Evolutionary conservation across 1,140 invertebrate genomes (phyloP), one percentile per base, ranked within the genome.

Genomic region (Lutraria rhynchaena): DNA sequence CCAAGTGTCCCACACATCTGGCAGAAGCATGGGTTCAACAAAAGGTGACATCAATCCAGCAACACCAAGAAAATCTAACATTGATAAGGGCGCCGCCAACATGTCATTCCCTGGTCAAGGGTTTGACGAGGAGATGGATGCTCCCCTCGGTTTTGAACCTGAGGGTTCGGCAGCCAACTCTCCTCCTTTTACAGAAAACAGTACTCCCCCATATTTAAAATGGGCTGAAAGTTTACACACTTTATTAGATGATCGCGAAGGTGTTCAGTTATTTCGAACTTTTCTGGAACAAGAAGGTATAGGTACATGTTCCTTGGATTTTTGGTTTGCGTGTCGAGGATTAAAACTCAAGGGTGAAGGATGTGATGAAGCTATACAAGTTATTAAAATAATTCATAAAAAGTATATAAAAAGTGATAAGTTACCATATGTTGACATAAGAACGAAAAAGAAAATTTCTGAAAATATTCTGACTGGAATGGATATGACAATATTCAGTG

Each of bases 321-420:
- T 98, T 92, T 97, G 96, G 94, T 98, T 97, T 93, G 97, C 96
- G 57, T 97, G 97, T 92, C 95, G 97, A 90, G 97, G 97, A 22
- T 94, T 98, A 74, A 96, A 96, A 88, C 96, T 96, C 87, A 95
- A 96, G 88, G 75, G 77, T 13, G 93, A 94, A 49, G 37, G 63
- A 13, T 82, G 84, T 80, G 95, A 96, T 91, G 94, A 94, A 3
- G 94, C 94, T 87, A 95, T 94, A 89, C 82, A 82, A 29, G 95
- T 96, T 81, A 94, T 95, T 81, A 95, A 95, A 90, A 95, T 95
- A 82, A 97, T 97, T 88, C 95, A 97, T 93, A 96, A 95, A 88
- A 96, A 95, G 92, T 97, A 96, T 93, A 95, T 97, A 88, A 94
- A 96, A 89, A 86, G 89, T 86, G 90, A 91, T 75, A 88, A 84